Conservation (phyloP, 1,140 invertebrate species). For the Ooceraea biroi region DNA sequence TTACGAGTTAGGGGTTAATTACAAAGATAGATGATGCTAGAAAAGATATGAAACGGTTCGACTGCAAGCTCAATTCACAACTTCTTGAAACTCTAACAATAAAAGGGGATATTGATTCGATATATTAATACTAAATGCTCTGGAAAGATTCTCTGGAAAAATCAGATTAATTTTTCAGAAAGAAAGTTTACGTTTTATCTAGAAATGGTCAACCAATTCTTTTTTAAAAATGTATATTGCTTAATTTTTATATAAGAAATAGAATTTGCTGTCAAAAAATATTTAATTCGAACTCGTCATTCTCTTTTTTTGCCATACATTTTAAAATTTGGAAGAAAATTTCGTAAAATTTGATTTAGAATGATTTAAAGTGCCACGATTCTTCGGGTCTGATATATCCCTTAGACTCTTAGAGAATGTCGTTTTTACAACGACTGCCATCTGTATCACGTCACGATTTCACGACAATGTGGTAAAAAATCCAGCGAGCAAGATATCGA, state of each 20-base stretch:
- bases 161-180: no score
- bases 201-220: neutral
- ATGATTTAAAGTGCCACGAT: neutral
- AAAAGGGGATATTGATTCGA: no score
- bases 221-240: neutral
- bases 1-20: neutral
- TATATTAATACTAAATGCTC: no score
- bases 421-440: slow-evolving; percentile 42
- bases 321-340: neutral
- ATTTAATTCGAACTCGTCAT: neutral
- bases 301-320: neutral
- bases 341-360: neutral
- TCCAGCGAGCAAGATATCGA: slow-evolving; percentile 25
- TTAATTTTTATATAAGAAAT: neutral
- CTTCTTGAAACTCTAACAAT: no score
- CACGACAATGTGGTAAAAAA: slow-evolving; percentile 15
- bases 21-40: neutral
- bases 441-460: slow-evolving; percentile 33
- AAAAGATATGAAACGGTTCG: neutral
- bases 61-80: no score
- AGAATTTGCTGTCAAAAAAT: neutral
- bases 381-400: neutral
- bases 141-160: no score
- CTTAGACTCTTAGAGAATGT: no score
- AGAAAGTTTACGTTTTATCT: neutral